Conservation (phyloP, 2,888 invertebrate species). For the Escarpia spicata region DNA sequence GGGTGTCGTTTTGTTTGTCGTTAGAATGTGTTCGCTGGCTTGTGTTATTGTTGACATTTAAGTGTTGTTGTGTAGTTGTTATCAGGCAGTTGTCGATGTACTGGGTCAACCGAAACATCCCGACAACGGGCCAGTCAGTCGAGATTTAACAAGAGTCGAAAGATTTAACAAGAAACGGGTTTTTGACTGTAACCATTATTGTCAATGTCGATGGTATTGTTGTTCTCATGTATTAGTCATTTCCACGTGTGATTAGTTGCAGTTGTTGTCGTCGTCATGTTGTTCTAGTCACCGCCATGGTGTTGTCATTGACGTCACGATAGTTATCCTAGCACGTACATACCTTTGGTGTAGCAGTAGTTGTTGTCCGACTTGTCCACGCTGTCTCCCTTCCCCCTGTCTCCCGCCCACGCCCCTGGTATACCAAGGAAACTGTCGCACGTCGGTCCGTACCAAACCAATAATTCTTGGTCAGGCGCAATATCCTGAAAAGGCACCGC, state of each 20-base stretch:
- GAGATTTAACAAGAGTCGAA: no score
- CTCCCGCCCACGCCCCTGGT: constrained; percentile 39
- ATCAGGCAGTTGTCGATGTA: background rate
- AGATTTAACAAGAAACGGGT: no score
- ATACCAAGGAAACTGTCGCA: constrained; percentile 54
- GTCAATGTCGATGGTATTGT: background rate
- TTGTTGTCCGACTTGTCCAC: background rate
- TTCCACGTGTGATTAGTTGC: background rate
- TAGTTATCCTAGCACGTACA: background rate
- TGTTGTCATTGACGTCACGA: background rate
- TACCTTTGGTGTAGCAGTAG: background rate
- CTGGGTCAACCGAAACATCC: background rate
- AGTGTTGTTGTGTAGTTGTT: background rate
- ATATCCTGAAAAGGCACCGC: constrained; percentile 50
- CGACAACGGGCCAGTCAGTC: no score
- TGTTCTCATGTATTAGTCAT: no score
- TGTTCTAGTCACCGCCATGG: background rate
- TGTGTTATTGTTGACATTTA: background rate
- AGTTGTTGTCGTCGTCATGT: background rate
- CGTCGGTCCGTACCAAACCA: constrained; percentile 58
- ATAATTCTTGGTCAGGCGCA: constrained; percentile 53
- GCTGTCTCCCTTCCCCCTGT: background rate
- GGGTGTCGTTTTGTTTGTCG: background rate
- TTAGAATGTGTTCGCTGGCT: background rate
- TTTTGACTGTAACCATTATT: background rate